Conservation (phyloP, 2,888 invertebrate genomes). For the Linnaemya tessellans region DNA sequence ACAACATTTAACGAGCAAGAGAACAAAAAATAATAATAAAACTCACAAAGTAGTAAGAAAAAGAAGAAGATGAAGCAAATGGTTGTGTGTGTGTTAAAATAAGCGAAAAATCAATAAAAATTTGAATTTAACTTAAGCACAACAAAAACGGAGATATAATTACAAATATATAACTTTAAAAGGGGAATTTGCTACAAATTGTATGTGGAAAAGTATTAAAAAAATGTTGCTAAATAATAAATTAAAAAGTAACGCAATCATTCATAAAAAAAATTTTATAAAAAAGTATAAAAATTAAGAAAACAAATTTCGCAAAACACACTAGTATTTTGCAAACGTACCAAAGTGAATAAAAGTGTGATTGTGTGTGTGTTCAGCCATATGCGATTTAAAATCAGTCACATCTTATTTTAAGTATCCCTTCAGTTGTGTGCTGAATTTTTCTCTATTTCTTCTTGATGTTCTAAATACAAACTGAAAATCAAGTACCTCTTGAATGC, state of each 20-base stretch:
- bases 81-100: constrained; percentile 47
- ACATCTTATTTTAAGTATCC: constrained; percentile 31
- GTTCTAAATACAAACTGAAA: background rate
- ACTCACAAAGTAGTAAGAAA: constrained; percentile 21
- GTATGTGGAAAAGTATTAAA: background rate
- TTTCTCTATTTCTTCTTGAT: background rate
- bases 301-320: background rate
- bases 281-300: background rate
- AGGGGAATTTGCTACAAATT: constrained; percentile 11
- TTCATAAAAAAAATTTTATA: background rate
- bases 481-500: constrained; percentile 33
- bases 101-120: constrained; percentile 67
- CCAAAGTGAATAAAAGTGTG: background rate
- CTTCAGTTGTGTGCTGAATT: constrained; percentile 35
- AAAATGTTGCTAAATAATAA: background rate
- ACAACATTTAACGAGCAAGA: constrained; percentile 27
- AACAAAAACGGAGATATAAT: constrained; percentile 28
- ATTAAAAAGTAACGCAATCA: background rate
- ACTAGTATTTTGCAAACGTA: background rate
- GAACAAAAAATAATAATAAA: constrained; percentile 51
- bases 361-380: background rate
- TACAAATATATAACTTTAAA: constrained; percentile 20
- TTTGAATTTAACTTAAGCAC: constrained; percentile 41
- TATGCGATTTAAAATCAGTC: constrained; percentile 22
- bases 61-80: constrained; percentile 21